Percentiles rank a stretch among this genome's conserved stretches.
These are phyloP conservation scores for Oscheius sp. DNA, from an alignment of 2,888 invertebrate species.

Conservation along the genomic window DNA sequence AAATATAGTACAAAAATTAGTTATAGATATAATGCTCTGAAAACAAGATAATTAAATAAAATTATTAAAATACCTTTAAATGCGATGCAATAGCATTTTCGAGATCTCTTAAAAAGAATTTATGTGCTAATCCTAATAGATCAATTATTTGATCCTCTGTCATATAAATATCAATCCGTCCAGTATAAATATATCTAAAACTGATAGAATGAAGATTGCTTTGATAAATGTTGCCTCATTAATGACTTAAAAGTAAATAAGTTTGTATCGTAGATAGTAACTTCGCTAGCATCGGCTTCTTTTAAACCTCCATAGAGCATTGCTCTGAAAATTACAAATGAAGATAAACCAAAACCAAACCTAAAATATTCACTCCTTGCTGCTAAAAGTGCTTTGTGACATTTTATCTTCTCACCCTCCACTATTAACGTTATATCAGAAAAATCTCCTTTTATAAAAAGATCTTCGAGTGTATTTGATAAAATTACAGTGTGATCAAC, in stretches of 20 bases:
- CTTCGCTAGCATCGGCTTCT: constrained; percentile 79
- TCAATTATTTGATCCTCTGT: constrained; percentile 75
- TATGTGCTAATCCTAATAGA: constrained; percentile 86
- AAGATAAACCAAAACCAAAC: constrained; percentile 72
- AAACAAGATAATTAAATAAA: neutral
- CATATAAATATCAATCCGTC: constrained; percentile 74
- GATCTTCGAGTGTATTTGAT: constrained; percentile 84
- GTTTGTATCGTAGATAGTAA: constrained; percentile 54
- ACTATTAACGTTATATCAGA: constrained; percentile 80
- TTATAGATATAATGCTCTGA: constrained; percentile 81
- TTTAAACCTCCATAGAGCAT: constrained; percentile 77
- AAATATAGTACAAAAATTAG: constrained; percentile 92
- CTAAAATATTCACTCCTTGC: constrained; percentile 95
- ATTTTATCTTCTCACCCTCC: constrained; percentile 79
- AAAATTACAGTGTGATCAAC: constrained; percentile 81
- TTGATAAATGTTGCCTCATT: constrained; percentile 30
- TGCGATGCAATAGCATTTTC: constrained; percentile 92
- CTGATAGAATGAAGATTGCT: neutral
- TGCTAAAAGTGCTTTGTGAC: constrained; percentile 87
- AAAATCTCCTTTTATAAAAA: constrained; percentile 87
- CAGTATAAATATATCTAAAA: constrained; percentile 92
- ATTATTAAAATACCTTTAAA: constrained; percentile 75
- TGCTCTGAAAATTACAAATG: constrained; percentile 72
- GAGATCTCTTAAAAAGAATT: constrained; percentile 91
- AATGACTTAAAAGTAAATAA: constrained; percentile 47